Evolutionary conservation across 2,888 invertebrate species (phyloP).

Genomic region (Hirudinaria manillensis): DNA sequence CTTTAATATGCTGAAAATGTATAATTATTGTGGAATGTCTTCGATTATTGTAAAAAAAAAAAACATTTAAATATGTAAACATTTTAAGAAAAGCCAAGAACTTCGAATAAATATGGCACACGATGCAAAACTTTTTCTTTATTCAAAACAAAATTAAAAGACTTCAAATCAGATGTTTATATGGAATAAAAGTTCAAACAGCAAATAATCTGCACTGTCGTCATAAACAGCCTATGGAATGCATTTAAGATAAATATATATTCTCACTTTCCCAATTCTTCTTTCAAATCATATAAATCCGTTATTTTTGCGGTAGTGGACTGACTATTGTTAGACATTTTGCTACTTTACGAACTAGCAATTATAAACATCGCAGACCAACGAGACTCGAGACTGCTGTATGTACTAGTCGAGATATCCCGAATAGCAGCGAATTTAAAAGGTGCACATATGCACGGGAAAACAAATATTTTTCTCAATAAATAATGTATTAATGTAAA

Average conservation of each 20-base stretch:
- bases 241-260: not conserved
- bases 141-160: too few relatives aligned
- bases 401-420: not conserved
- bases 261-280: constrained; percentile 97
- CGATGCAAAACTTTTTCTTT: too few relatives aligned
- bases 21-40: too few relatives aligned
- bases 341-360: constrained; percentile 28
- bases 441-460: not conserved
- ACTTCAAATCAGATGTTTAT: too few relatives aligned
- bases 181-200: not conserved
- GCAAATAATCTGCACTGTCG: not conserved
- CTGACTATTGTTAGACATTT: constrained; percentile 37
- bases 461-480: too few relatives aligned
- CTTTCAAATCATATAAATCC: constrained; percentile 98
- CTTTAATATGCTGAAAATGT: too few relatives aligned
- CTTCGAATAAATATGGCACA: too few relatives aligned
- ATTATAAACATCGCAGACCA: constrained; percentile 15
- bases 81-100: too few relatives aligned
- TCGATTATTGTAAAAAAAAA: too few relatives aligned
- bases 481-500: too few relatives aligned
- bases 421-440: not conserved
- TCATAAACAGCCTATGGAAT: not conserved
- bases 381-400: not conserved
- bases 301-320: constrained; percentile 68
- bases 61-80: too few relatives aligned